Evolutionary conservation across 2,113 vertebrate genomes (phyloP), one percentile per base, ranked within the genome.

Genomic region (Sialia sialis): DNA sequence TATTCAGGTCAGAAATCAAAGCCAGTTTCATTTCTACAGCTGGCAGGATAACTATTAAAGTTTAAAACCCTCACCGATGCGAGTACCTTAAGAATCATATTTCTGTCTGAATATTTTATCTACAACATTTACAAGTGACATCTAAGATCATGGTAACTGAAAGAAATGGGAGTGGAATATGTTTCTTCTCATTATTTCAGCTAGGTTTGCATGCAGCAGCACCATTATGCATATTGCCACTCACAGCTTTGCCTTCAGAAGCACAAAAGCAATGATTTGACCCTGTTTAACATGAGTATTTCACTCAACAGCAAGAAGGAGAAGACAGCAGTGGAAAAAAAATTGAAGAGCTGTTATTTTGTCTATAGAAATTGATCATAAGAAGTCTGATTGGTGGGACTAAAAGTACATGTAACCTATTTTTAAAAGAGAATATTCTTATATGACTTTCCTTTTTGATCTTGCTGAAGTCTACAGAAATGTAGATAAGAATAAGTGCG

Each of bases 1-100:
- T 93, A 90, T 92, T 94, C 79, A 69, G 83, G 87, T 93, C 86
- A 93, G 83, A 84, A 96, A 95, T 94, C 85, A 97, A 84, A 90
- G 89, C 30, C 30, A 26, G 48, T 87, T 90, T 93, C 52, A 93
- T 67, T 90, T 84, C 85, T 92, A 48, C 66, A 92, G 59, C 68
- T 94, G 92, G 79, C 64, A 95, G 60, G 78, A 44, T 80, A 84
- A 76, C 86, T 73, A 67, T 92, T 89, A 89, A 95, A 87, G 48
- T 94, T 93, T 95, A 74, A 94, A 93, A 82, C 54, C 52, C 84
- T 90, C 83, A 60, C 36, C 21, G 3, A 56, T 41, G 16, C 8
- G 11, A 84, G 34, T 49, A 85, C 46, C 78, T 94, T 83, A 79
- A 91, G 94, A 94, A 49, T 83, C 55, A 22, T 88, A 73, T 58